Base-by-base conservation (phyloP, 2,888 invertebrate genomes). In the Tribolium freemani region DNA sequence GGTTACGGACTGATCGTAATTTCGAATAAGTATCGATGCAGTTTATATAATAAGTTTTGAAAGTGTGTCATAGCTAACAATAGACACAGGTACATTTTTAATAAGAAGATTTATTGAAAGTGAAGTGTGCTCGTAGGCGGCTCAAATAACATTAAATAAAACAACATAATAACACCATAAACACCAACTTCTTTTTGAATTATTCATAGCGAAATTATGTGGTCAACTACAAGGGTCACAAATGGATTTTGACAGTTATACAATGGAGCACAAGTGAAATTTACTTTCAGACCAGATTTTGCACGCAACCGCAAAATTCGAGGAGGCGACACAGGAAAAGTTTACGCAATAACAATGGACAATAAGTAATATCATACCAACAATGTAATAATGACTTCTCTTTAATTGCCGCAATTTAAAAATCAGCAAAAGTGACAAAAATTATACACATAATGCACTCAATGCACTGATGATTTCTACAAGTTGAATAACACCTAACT, bases 31-130 rank as follows among this genome's bases (percentile, higher is more conserved):
- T 38, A 38, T 38, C 38, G 38, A 38, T 38, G 38, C 38, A 38
- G 38, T 38, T 38, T 51, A 63, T 20, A 51, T 51, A 16, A 16
- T 16, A 63, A 53, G 26, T 63, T 51, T 66, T 31, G 66, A 54
- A 66, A 66, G 66, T 66, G 66, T 66, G 66, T 38, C 66, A 54
- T 54, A 44, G 8, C 54, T 54, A 53, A 66, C 66, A 66, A 66
- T 54, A 63, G 63, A 51, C 13, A 63, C 38, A 63, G 50, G 50
- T 50, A 63, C 20, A 63, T 50, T 50, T 50, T 63, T 63, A 50
- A 51, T 63, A 26, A 48, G 10, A 66, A 66, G 66, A 66, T 66
- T 54, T 66, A 66, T 50, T 63, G 63, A 50, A 50, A 63, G 63
- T 50, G 63, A 63, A 63, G 51, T 63, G 48, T 50, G 30, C 10